A percentile compares a stretch with the other conserved stretches of the same genome.
These are phyloP conservation scores for Sycophaga agraensis DNA, from an alignment of 1,140 invertebrate species.

Conservation along the genomic window DNA sequence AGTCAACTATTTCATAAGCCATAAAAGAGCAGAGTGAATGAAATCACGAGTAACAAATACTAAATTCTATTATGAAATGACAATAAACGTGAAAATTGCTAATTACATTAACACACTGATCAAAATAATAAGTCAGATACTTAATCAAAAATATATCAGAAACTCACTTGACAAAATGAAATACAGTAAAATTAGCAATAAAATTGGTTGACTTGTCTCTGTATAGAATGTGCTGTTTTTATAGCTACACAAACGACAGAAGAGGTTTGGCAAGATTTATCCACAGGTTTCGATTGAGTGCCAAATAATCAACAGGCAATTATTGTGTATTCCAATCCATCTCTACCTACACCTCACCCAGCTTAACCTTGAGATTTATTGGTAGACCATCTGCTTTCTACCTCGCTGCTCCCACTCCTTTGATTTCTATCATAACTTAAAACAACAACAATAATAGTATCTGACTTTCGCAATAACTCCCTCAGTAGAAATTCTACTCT, in stretches of 20 bases:
- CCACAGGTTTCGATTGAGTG: conserved; percentile 48
- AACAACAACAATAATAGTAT: background rate
- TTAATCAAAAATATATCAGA: background rate
- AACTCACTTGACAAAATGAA: background rate
- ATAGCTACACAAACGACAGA: conserved; percentile 54
- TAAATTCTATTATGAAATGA: conserved; percentile 5
- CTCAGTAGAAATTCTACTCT: conserved; percentile 13
- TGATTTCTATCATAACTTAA: background rate
- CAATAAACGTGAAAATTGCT: background rate
- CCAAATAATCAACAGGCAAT: conserved; percentile 51
- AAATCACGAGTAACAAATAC: background rate
- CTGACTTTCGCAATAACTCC: background rate
- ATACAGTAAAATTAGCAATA: background rate
- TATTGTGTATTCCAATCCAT: conserved; percentile 30
- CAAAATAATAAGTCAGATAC: background rate
- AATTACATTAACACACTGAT: conserved; percentile 8
- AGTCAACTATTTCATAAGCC: background rate
- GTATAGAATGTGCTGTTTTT: conserved; percentile 57
- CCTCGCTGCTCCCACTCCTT: conserved; percentile 28
- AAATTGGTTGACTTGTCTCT: conserved; percentile 28
- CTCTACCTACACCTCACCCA: background rate
- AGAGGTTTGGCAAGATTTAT: conserved; percentile 50
- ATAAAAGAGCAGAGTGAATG: background rate
- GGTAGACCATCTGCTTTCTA: conserved; percentile 46
- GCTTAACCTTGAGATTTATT: conserved; percentile 36